A percentile compares a stretch with the other conserved stretches of the same genome.
phyloP scores from a whole-genome alignment of 2,113 vertebrate species.

The Ptychochromis oligacanthus region DNA sequence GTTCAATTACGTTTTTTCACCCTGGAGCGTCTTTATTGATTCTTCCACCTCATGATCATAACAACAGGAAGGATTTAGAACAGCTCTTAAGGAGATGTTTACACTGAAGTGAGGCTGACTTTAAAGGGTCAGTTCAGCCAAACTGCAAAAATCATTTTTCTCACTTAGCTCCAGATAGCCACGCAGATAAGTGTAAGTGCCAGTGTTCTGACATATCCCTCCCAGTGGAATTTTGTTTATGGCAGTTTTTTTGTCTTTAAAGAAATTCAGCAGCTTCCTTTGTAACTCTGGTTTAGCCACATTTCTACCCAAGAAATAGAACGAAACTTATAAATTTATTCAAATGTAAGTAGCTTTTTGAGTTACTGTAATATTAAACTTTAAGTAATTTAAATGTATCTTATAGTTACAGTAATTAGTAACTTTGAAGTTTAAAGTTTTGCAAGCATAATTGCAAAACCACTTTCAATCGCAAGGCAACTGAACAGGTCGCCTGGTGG shows the following conservation, averaged over 20 bases:
- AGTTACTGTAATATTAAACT: not conserved
- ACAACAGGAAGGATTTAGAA: not conserved
- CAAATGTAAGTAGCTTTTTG: not conserved
- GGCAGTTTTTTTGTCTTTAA: not conserved
- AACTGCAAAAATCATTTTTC: not conserved
- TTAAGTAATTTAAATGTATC: no score
- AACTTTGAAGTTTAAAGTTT: no score
- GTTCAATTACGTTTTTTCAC: slow-evolving; percentile 11
- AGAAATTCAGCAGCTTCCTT: not conserved
- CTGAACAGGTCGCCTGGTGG: no score
- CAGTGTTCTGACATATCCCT: not conserved
- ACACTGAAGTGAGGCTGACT: not conserved
- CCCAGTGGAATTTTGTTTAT: not conserved
- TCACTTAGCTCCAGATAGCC: not conserved
- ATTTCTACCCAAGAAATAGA: not conserved
- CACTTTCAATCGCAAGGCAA: no score
- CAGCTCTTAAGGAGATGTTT: slow-evolving; percentile 10
- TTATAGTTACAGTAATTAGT: no score
- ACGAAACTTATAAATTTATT: not conserved
- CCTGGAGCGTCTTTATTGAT: slow-evolving; percentile 22
- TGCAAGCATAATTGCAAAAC: no score
- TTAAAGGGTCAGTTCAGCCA: not conserved
- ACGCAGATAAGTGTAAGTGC: not conserved
- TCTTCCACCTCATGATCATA: not conserved
- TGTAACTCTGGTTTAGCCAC: not conserved